Evolutionary conservation across 2,797 vertebrate genomes (phyloP).

Genomic region (Rallus crepitans): DNA sequence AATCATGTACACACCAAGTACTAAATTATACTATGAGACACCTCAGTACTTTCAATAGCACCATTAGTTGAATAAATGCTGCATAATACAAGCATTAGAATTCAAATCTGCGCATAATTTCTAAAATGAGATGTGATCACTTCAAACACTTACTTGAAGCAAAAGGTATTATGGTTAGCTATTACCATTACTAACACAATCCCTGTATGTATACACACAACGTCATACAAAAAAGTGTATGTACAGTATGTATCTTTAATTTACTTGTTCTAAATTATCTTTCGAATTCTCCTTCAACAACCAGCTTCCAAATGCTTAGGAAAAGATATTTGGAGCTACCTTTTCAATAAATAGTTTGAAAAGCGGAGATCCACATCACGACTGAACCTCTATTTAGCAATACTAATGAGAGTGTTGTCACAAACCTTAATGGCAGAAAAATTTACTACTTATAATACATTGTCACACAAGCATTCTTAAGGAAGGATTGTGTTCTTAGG

Average conservation of each 20-base stretch:
- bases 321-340: background rate
- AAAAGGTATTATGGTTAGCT: background rate
- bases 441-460: background rate
- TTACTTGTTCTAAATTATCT: background rate
- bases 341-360: background rate
- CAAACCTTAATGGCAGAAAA: background rate
- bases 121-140: background rate
- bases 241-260: background rate
- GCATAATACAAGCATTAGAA: conserved; percentile 20
- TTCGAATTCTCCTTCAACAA: background rate
- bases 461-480: conserved; percentile 33
- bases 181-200: background rate
- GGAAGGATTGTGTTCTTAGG: conserved; percentile 29
- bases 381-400: background rate
- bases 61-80: conserved; percentile 46
- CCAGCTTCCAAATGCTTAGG: background rate
- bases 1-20: background rate
- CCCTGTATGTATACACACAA: background rate
- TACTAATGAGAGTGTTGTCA: background rate
- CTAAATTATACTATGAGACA: background rate
- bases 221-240: background rate
- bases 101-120: conserved; percentile 39
- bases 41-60: conserved; percentile 22
- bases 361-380: background rate
- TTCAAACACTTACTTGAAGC: background rate